Base-by-base conservation (phyloP, 2,888 invertebrate species). In the Cetonia aurata region DNA sequence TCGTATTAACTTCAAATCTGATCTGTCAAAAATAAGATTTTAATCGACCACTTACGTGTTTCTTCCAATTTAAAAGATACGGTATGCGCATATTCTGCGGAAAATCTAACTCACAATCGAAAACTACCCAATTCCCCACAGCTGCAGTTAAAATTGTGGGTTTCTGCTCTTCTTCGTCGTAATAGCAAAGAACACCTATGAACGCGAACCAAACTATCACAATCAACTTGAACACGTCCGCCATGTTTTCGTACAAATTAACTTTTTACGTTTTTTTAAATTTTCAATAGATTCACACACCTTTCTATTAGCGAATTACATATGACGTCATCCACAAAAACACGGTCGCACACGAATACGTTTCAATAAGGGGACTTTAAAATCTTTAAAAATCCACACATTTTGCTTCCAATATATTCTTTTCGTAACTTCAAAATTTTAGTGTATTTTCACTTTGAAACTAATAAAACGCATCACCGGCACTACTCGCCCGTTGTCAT, bases 11-110 rank as follows among this genome's bases (percentile, higher is more conserved):
- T 4, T 25, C 13, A 31, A 53, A 53, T 33, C 25, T 53, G n/a
- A 25, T 13, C 53, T n/a, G 31, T 50, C 53, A 53, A 19, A 53
- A 53, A 53, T 3, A n/a, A 25, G 1, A 25, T 4, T 25, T 25
- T 25, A 25, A 25, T 4, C 25, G 37, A 8, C 17, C n/a, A n/a
- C 92, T 92, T 86, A 95, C 95, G 82, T 93, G 93, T 86, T 95
- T 95, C 81, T 92, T 94, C 96, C 96, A 97, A 82, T 93, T 91
- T 70, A 97, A 88, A 79, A 93, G 91, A 84, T 95, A 96, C 8
- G 95, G 94, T 78, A 95, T 93, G 79, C 92, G 91, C 80, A 92
- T 90, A 80, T 93, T 92, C 83, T 94, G 93, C 73, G 95, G 94
- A 84, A 95, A 96, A 85, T 95, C 93, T 78, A 96, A 90, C 78